A percentile compares a stretch with the other conserved stretches of the same genome.
phyloP scores from a whole-genome alignment of 2,797 vertebrate species.

The Microctenopoma steveboyesi region DNA sequence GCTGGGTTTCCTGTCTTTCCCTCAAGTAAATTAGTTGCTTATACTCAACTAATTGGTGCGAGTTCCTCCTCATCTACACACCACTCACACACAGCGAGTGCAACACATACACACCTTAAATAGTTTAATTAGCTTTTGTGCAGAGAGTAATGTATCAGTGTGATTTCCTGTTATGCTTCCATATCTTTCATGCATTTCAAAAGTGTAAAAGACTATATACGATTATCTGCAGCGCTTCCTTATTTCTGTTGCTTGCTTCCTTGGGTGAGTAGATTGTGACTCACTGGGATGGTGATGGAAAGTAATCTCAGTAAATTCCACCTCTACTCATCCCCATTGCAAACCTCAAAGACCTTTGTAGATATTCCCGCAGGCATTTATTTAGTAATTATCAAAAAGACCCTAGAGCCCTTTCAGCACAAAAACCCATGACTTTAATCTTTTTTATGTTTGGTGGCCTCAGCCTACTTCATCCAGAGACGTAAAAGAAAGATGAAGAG shows the following conservation, averaged over 20 bases:
- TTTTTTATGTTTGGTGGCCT: constrained; percentile 28
- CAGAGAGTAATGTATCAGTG: neutral
- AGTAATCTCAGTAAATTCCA: constrained; percentile 26
- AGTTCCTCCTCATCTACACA: constrained; percentile 17
- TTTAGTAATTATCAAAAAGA: constrained; percentile 44
- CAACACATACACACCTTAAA: neutral
- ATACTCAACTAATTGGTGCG: constrained; percentile 10
- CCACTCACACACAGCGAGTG: constrained; percentile 4
- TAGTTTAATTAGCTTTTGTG: constrained; percentile 25
- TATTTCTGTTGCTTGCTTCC: neutral
- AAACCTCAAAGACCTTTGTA: constrained; percentile 31
- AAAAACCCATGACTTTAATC: constrained; percentile 9
- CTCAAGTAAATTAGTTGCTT: constrained; percentile 31
- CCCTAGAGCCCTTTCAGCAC: constrained; percentile 16
- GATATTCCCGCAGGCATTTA: constrained; percentile 35
- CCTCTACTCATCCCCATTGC: constrained; percentile 7
- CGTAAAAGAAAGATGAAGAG: constrained; percentile 1
- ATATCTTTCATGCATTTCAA: neutral
- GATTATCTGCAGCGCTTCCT: neutral
- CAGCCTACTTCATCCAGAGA: constrained; percentile 15
- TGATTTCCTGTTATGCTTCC: neutral
- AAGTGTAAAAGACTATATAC: too few species aligned
- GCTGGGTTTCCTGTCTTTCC: constrained; percentile 35
- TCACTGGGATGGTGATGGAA: neutral
- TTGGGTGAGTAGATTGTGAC: constrained; percentile 7